Evolutionary conservation across 2,113 vertebrate species (phyloP), one percentile per base, ranked within the genome.

Genomic region (Odobenus rosmarus): DNA sequence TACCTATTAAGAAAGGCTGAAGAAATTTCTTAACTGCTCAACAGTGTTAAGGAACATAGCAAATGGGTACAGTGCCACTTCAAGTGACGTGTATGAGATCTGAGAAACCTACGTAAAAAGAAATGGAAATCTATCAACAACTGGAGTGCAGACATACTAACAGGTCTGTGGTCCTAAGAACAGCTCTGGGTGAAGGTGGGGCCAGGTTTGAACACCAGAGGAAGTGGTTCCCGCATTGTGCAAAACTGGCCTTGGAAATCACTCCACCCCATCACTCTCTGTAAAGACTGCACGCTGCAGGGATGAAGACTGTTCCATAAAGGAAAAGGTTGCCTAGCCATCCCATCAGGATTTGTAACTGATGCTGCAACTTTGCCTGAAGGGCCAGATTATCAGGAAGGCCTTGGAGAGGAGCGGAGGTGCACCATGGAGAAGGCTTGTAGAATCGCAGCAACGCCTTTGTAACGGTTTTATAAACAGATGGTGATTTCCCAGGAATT

Each of bases 231-330:
- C 23, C 55, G 0, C 7, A n/a, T 36, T 64, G 53, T n/a, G n/a
- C 42, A 42, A 10, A 31, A 31, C 1, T 74, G 31, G 2, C 4
- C 3, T 71, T 85, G 19, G 7, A 71, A 84, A 71, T 85, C 24
- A 16, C 16, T n/a, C 9, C 1, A 61, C 1, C 6, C 0, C 5
- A 51, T 10, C 14, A 42, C 36, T 36, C 7, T 13, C 19, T 46
- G 5, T 33, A 36, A 84, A 36, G 77, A 11, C 5, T 31, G 1
- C 12, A 24, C 28, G 82, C 23, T n/a, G 2, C 55, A 42, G 49
- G 42, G 5, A 33, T 31, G 18, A 86, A 92, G 6, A 0, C 6
- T 49, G 0, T 39, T 53, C 3, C 72, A 2, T 36, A 13, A 51
- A 62, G 36, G 26, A 36, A 79, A 83, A 24, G 3, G 0, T 19